Base-by-base conservation (phyloP, 2,888 invertebrate genomes). In the Melolontha melolontha region DNA sequence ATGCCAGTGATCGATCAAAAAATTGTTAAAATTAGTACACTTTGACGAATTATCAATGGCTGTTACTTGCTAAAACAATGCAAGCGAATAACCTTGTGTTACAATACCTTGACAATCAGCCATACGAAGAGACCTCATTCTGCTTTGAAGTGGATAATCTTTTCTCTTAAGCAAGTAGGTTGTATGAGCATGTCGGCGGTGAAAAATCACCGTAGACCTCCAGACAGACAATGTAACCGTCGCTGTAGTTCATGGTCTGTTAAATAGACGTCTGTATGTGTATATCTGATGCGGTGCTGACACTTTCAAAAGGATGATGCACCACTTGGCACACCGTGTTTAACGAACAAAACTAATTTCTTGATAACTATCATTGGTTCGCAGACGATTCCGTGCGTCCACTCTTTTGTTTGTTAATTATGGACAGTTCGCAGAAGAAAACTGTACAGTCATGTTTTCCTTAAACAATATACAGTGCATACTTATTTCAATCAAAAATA, bases 331-430 rank as follows among this genome's bases (percentile, higher is more conserved):
- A 59, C 59, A 17, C 16, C 12, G 59, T 59, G 59, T 47, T 59
- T 59, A 59, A 59, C 59, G 59, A 59, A 59, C 59, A 59, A 59
- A 59, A 59, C 40, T 57, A 57, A 59, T 59, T 40, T 59, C 47
- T 59, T 27, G 59, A 59, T 59, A 27, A 22, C 44, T 59, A 59
- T 59, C 59, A 29, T 22, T 10, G 50, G 7, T 14, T 14, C 29
- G 51, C 27, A 52, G 51, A 52, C 6, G 34, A 34, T 34, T 34
- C 51, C 34, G 51, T 27, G 51, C 34, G 51, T 52, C 34, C 51
- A 52, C 29, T 52, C 51, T 47, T 59, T 59, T 59, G 59, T 59
- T 59, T 59, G 59, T 59, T 59, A 59, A 59, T 59, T 59, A 42
- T 14, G 14, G 17, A 22, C 14, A 10, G 29, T 29, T 52, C 14